phyloP scores from a whole-genome alignment of 1,140 invertebrate genomes.

The Drosophila serrata region DNA sequence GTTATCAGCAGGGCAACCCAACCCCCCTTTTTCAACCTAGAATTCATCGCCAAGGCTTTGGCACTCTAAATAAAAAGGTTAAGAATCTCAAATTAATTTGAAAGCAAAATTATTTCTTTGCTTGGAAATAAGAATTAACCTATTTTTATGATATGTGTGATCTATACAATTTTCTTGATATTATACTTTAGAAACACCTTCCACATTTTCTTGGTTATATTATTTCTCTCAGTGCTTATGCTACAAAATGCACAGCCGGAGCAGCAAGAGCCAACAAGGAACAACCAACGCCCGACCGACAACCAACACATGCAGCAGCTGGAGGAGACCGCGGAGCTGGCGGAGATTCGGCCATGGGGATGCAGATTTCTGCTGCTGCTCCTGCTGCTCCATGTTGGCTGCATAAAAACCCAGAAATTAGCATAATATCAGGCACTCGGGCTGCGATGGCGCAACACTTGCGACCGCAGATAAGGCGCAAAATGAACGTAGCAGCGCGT shows the following conservation, averaged over 20 bases:
- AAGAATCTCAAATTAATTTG: no score
- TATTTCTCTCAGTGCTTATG: slow-evolving; percentile 23
- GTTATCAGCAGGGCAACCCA: slow-evolving; percentile 59
- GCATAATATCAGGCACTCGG: slow-evolving; percentile 76
- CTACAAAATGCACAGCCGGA: slow-evolving; percentile 54
- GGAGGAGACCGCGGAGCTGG: slow-evolving; percentile 33
- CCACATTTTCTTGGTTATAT: slow-evolving; percentile 10
- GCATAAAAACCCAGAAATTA: slow-evolving; percentile 79
- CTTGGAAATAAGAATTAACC: no score
- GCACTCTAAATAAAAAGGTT: no score
- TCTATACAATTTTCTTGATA: neutral
- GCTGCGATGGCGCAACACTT: slow-evolving; percentile 70
- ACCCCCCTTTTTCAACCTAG: neutral
- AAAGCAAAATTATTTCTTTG: no score
- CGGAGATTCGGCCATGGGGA: slow-evolving; percentile 45
- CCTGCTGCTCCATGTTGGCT: slow-evolving; percentile 56
- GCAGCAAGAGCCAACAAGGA: slow-evolving; percentile 37
- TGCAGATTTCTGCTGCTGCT: slow-evolving; percentile 60
- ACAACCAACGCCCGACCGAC: slow-evolving; percentile 35
- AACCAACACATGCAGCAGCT: slow-evolving; percentile 48
- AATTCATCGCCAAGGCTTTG: slow-evolving; percentile 5
- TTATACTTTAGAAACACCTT: no score
- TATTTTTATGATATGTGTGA: neutral
- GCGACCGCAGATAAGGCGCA: slow-evolving; percentile 76
- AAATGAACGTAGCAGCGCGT: slow-evolving; percentile 70